Percentiles rank a stretch among this genome's conserved stretches.
Conservation (phyloP, 30 jellyfish, hydroid and myxozoan species). For the Aurelia aurita complex sp. Pacific region DNA sequence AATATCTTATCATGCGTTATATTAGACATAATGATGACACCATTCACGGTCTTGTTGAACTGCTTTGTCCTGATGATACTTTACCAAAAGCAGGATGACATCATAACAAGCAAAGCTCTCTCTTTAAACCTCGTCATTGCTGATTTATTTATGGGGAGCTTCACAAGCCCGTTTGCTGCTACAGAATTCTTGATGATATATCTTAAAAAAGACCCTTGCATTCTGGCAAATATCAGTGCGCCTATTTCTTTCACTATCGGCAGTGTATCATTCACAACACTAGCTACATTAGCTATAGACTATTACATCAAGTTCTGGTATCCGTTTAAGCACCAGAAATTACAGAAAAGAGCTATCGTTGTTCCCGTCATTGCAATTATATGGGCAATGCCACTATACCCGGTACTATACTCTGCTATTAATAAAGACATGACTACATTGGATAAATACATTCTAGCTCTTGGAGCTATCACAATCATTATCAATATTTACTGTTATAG, state of each 20-base stretch:
- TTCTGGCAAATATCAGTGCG: conserved; percentile 7
- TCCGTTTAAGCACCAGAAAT: conserved; percentile 35
- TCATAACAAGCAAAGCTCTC: conserved; percentile 15
- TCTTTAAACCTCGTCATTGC: conserved; percentile 31
- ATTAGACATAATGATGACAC: conserved; percentile 1
- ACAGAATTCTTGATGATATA: conserved; percentile 20
- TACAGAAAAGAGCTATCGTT: conserved; percentile 8
- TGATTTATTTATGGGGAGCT: conserved; percentile 39
- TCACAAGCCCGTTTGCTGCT: conserved; percentile 42
- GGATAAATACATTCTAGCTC: conserved; percentile 16
- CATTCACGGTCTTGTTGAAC: conserved; percentile 39
- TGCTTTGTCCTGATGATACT: conserved; percentile 20
- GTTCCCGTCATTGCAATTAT: background rate
- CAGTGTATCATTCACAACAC: conserved; percentile 32
- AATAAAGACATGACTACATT: conserved; percentile 1
- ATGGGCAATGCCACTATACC: conserved; percentile 47
- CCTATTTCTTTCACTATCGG: conserved; percentile 42
- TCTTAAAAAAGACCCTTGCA: conserved; percentile 35
- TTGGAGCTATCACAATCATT: conserved; percentile 15
- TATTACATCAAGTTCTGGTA: conserved; percentile 32
- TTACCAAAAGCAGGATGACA: conserved; percentile 4
- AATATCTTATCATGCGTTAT: conserved; percentile 15
- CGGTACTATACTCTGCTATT: conserved; percentile 18
- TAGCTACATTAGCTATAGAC: conserved; percentile 44
- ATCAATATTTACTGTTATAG: conserved; percentile 19